These are phyloP conservation scores for Oopsacas minuta DNA, from an alignment of 37 sponge, comb jelly and placozoan genomes.

Conservation along the genomic window DNA sequence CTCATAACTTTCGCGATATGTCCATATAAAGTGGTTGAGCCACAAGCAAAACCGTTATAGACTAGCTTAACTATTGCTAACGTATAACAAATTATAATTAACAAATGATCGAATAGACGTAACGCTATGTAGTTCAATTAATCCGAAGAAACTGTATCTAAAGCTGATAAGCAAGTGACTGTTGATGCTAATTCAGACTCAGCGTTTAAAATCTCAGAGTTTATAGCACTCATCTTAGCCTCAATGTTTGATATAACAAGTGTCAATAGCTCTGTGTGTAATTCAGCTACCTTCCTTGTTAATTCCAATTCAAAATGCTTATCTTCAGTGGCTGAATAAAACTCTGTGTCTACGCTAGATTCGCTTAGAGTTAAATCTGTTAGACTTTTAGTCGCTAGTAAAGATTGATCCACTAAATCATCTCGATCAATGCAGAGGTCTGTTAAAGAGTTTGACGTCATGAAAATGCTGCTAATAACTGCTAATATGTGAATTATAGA, in stretches of 20 bases:
- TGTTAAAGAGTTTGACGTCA: neutral
- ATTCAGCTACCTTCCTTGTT: neutral
- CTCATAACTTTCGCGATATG: too few species aligned
- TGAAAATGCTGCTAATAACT: too few species aligned
- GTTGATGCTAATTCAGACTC: neutral
- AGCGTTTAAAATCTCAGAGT: neutral
- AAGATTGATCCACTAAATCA: neutral
- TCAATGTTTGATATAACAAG: neutral
- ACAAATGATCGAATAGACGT: too few species aligned
- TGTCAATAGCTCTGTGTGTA: neutral
- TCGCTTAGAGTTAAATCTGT: neutral
- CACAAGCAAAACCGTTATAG: too few species aligned
- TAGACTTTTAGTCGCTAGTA: neutral
- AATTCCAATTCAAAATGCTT: neutral
- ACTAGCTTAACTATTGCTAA: too few species aligned
- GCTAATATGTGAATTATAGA: too few species aligned
- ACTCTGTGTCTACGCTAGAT: neutral
- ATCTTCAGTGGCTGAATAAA: neutral
- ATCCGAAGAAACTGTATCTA: too few species aligned
- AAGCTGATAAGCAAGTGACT: neutral
- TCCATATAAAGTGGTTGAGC: too few species aligned
- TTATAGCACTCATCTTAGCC: neutral
- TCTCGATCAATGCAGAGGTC: neutral
- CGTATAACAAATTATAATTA: too few species aligned
- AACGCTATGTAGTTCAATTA: too few species aligned